These are phyloP conservation scores for Garrulus glandarius DNA, from an alignment of 2,797 vertebrate species.

Conservation along the genomic window DNA sequence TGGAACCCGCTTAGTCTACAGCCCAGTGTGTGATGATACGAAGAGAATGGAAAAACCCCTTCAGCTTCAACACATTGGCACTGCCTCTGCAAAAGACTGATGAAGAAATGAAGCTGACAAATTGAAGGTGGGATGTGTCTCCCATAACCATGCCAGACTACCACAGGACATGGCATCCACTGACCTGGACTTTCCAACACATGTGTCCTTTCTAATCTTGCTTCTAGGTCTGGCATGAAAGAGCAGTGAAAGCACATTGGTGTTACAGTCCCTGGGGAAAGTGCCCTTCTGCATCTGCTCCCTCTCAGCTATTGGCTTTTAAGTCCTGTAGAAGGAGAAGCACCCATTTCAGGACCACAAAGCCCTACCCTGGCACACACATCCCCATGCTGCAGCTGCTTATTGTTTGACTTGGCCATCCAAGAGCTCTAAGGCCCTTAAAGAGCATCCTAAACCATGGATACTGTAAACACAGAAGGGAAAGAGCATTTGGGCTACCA, in stretches of 20 bases:
- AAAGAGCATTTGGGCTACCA: not conserved
- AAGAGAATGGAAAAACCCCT: slow-evolving; percentile 4
- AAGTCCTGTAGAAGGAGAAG: not conserved
- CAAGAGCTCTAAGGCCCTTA: not conserved
- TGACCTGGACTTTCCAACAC: not conserved
- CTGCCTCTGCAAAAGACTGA: not conserved
- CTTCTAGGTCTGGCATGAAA: not conserved
- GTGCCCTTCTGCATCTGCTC: not conserved
- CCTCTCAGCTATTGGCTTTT: not conserved
- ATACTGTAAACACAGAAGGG: not conserved
- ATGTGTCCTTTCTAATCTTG: not conserved
- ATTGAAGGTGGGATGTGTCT: not conserved
- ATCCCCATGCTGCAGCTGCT: not conserved
- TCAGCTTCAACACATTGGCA: not conserved
- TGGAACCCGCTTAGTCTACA: not conserved
- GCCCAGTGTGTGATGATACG: accelerated
- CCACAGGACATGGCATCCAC: not conserved
- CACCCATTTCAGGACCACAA: not conserved
- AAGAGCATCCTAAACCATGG: not conserved
- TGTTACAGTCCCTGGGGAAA: not conserved
- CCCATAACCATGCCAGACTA: not conserved
- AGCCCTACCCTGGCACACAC: not conserved
- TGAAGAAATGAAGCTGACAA: not conserved
- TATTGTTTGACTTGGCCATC: not conserved
- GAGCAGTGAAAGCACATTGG: not conserved